phyloP scores from a whole-genome alignment of 1,140 invertebrate genomes.

The Solenopsis fugax region DNA sequence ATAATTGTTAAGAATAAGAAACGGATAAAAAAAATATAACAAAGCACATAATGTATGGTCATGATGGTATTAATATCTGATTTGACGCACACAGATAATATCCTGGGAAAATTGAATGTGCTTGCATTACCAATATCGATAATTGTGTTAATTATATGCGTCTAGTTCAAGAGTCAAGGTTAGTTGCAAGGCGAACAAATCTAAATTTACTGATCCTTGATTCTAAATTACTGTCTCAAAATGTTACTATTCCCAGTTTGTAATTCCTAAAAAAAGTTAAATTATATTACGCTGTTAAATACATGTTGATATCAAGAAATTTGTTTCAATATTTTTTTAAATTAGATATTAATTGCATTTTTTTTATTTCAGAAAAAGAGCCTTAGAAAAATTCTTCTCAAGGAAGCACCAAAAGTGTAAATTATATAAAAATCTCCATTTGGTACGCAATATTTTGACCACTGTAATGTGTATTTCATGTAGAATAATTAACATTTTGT shows the following conservation, averaged over 20 bases:
- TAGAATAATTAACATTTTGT: neutral
- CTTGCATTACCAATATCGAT: neutral
- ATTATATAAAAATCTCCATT: neutral
- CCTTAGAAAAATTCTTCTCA: neutral
- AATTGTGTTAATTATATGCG: constrained; percentile 12
- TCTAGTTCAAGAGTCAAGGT: constrained; percentile 31
- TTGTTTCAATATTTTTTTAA: neutral
- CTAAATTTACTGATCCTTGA: constrained; percentile 21
- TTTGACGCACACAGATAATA: neutral
- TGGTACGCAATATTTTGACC: neutral
- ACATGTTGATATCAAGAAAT: neutral
- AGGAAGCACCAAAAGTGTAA: too few relatives aligned
- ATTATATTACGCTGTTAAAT: neutral
- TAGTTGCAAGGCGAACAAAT: neutral
- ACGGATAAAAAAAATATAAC: neutral
- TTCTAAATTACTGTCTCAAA: too few relatives aligned
- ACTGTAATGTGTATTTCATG: neutral
- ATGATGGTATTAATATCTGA: neutral
- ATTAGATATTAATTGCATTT: neutral
- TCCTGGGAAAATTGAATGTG: constrained; percentile 23
- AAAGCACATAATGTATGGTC: neutral
- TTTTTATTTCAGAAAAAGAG: constrained; percentile 8
- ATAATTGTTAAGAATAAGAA: neutral
- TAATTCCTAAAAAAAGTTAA: neutral
- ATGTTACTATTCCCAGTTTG: neutral